Percentiles rank a stretch among this genome's conserved stretches.
Evolutionary conservation across 2,888 invertebrate genomes (phyloP).

Genomic region (Drosophila lutescens): DNA sequence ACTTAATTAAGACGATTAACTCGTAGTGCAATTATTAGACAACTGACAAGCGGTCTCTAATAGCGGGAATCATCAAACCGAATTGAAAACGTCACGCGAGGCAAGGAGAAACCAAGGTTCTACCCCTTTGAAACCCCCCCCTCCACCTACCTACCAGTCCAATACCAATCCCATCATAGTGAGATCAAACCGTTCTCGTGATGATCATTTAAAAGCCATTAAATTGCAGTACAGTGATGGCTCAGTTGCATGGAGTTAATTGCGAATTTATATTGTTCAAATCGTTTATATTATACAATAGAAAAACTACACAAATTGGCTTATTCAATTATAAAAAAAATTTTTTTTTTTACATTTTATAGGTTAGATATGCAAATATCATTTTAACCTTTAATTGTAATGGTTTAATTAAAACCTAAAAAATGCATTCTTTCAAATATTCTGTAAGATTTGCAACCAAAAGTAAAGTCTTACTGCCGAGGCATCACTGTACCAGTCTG

Average conservation of each 20-base stretch:
- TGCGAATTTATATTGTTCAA: neutral
- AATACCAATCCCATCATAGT: neutral
- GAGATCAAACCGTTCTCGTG: slow-evolving; percentile 21
- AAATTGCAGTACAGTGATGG: slow-evolving; percentile 6
- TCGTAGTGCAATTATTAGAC: slow-evolving; percentile 47
- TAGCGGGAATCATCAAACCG: slow-evolving; percentile 26
- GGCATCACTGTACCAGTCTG: slow-evolving; percentile 2
- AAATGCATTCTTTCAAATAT: too few relatives aligned
- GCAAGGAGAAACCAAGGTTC: slow-evolving; percentile 31
- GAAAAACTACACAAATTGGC: too few relatives aligned
- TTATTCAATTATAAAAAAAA: too few relatives aligned
- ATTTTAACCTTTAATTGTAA: too few relatives aligned
- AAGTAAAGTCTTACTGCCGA: neutral
- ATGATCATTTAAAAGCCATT: slow-evolving; percentile 14
- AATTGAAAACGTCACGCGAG: slow-evolving; percentile 66
- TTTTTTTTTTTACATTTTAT: neutral
- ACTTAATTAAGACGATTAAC: slow-evolving; percentile 43
- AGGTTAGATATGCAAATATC: too few relatives aligned
- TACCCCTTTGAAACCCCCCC: neutral
- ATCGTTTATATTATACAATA: too few relatives aligned
- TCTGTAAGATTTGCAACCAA: too few relatives aligned
- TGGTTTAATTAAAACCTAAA: too few relatives aligned
- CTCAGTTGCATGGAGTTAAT: neutral
- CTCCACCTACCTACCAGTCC: neutral
- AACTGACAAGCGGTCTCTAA: slow-evolving; percentile 19